phyloP scores from a whole-genome alignment of 2,797 vertebrate genomes.

The Sardinella longiceps region DNA sequence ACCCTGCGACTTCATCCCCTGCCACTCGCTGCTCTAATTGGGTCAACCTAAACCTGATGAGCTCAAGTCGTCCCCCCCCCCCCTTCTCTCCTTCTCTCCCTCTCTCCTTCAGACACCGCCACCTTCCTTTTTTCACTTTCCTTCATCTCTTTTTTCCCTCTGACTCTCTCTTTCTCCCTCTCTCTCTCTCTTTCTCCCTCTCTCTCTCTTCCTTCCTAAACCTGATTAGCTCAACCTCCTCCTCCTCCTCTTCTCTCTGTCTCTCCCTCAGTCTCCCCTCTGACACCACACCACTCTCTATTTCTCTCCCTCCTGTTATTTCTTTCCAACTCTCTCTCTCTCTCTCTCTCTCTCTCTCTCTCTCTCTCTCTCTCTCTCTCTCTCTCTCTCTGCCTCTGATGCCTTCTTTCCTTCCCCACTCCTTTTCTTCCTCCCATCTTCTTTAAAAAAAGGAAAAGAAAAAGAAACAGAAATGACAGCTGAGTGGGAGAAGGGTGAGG shows the following conservation, averaged over 20 bases:
- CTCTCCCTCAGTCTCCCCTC: neutral
- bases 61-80: neutral
- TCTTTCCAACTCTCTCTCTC: neutral
- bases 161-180: neutral
- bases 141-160: neutral
- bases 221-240: too few relatives aligned
- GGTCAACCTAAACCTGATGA: conserved; percentile 13
- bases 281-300: neutral
- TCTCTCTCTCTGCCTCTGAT: neutral
- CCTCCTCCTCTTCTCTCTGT: neutral
- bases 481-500: conserved; percentile 27
- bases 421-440: neutral
- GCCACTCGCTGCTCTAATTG: conserved; percentile 19
- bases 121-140: neutral
- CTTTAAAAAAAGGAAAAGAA: conserved; percentile 12
- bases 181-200: neutral
- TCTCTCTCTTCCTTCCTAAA: neutral
- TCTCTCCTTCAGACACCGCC: neutral
- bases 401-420: too few relatives aligned
- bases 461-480: neutral
- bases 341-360: neutral
- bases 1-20: neutral
- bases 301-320: neutral
- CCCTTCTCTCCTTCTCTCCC: neutral
- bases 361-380: neutral